These are phyloP conservation scores for Cepaea nemoralis DNA, from an alignment of 1,140 invertebrate genomes.

Conservation along the genomic window DNA sequence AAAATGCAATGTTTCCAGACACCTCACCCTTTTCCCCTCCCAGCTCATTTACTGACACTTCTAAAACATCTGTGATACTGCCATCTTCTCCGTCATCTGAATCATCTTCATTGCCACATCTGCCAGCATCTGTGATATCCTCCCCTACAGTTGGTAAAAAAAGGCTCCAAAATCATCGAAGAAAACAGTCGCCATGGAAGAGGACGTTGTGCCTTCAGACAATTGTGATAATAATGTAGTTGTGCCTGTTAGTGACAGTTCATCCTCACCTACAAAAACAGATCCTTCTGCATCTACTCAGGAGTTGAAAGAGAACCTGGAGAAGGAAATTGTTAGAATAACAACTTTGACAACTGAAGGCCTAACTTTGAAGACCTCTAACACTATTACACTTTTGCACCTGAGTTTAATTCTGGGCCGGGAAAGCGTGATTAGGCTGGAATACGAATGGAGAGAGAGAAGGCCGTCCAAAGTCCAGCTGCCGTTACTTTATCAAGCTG, in stretches of 20 bases:
- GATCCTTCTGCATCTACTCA: background rate
- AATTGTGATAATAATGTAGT: constrained; percentile 7
- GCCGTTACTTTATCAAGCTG: constrained; percentile 9
- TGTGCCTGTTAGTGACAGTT: constrained; percentile 19
- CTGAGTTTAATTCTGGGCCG: constrained; percentile 27
- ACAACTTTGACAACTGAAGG: constrained; percentile 18
- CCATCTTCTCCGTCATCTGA: constrained; percentile 15
- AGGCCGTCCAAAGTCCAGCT: background rate
- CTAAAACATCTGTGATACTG: constrained; percentile 2
- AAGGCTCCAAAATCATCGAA: constrained; percentile 22
- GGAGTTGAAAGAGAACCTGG: constrained; percentile 14
- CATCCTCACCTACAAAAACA: constrained; percentile 12
- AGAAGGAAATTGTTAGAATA: constrained; percentile 23
- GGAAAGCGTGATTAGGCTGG: constrained; percentile 8
- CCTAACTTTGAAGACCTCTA: constrained; percentile 6
- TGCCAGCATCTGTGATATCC: constrained; percentile 12
- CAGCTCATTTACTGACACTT: background rate
- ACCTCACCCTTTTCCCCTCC: constrained; percentile 27
- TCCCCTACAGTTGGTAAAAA: background rate
- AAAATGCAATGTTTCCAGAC: constrained; percentile 38
- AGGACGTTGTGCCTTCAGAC: background rate
- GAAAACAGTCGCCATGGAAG: background rate
- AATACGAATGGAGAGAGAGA: constrained; percentile 37
- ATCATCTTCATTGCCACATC: background rate
- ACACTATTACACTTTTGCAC: constrained; percentile 39